phyloP scores from a whole-genome alignment of 2,888 invertebrate species.

The Tetropium fuscum region DNA sequence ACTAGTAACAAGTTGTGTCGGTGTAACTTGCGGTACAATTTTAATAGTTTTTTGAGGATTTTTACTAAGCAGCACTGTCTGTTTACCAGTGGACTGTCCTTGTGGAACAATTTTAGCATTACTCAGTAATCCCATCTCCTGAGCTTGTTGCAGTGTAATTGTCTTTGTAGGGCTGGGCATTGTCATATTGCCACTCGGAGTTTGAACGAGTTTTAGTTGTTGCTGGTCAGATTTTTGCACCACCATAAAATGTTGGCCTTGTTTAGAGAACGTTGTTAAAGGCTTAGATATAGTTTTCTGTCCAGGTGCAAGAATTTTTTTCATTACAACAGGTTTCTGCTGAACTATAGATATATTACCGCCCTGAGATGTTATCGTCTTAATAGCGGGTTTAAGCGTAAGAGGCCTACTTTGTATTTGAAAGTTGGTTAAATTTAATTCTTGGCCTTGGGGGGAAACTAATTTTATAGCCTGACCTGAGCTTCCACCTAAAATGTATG shows the following conservation, averaged over 20 bases:
- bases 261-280: conserved; percentile 47
- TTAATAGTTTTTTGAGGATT: conserved; percentile 60
- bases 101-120: conserved; percentile 67
- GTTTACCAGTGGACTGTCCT: conserved; percentile 62
- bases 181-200: conserved; percentile 44
- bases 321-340: conserved; percentile 62
- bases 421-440: conserved; percentile 60
- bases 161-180: conserved; percentile 69
- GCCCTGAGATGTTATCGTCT: conserved; percentile 50
- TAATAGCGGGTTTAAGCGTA: conserved; percentile 58
- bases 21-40: conserved; percentile 56
- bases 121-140: conserved; percentile 71
- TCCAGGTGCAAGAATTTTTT: conserved; percentile 55
- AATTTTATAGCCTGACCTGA: conserved; percentile 63
- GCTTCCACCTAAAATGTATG: conserved; percentile 41
- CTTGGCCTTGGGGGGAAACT: conserved; percentile 61
- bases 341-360: conserved; percentile 50
- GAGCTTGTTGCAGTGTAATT: conserved; percentile 74
- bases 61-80: conserved; percentile 63
- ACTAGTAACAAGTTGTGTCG: conserved; percentile 53
- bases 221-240: conserved; percentile 55
- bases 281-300: conserved; percentile 53
- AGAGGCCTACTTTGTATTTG: conserved; percentile 59
- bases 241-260: conserved; percentile 55
- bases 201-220: conserved; percentile 51